A percentile compares a stretch with the other conserved stretches of the same genome.
phyloP scores from a whole-genome alignment of 2,888 invertebrate species.

The Linnaemya vulpina region DNA sequence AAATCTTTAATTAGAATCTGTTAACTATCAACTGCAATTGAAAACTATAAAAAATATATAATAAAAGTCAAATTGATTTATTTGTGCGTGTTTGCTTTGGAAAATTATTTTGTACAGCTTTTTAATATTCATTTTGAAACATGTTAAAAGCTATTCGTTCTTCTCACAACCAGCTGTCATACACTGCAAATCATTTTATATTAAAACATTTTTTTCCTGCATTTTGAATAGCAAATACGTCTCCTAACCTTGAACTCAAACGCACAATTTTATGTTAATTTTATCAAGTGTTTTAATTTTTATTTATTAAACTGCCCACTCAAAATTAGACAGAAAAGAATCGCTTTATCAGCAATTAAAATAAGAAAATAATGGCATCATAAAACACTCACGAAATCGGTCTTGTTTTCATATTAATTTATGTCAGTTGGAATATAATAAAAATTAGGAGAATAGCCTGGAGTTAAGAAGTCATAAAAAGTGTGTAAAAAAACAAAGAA shows the following conservation, averaged over 20 bases:
- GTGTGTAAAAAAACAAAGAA: constrained; percentile 9
- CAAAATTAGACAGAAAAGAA: constrained; percentile 19
- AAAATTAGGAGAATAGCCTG: neutral
- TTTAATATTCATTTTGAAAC: no score
- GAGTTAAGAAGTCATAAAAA: constrained; percentile 10
- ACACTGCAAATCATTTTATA: constrained; percentile 3
- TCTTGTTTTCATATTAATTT: constrained; percentile 22
- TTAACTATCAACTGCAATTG: no score
- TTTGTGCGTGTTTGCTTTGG: no score
- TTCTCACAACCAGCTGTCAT: neutral
- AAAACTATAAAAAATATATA: no score
- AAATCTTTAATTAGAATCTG: no score
- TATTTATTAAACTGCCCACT: constrained; percentile 23
- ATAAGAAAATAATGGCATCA: neutral
- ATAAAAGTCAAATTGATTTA: no score
- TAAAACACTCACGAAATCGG: constrained; percentile 22
- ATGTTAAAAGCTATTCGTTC: no score
- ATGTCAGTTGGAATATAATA: constrained; percentile 9
- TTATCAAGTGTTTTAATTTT: constrained; percentile 25
- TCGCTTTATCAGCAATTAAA: constrained; percentile 9
- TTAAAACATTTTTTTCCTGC: neutral
- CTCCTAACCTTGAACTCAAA: constrained; percentile 1
- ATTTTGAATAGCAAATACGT: neutral
- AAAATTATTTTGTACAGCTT: no score
- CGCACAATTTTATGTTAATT: constrained; percentile 14